phyloP scores from a whole-genome alignment of 2,888 invertebrate genomes.

The Tinea trinotella region DNA sequence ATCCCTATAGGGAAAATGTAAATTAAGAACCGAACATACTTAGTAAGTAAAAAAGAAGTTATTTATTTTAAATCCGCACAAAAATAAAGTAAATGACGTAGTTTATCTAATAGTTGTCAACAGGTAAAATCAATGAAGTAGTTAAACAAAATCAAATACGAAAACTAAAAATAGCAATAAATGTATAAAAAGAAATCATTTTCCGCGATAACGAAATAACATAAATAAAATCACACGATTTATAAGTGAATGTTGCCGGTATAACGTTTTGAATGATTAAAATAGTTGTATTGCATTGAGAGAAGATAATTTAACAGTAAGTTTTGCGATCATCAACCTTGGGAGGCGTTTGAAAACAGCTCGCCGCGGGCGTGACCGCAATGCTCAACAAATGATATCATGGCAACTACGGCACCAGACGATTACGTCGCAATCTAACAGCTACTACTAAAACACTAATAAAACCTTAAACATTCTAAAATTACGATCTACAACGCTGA shows the following conservation, averaged over 20 bases:
- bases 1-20: no score
- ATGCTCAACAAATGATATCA: constrained; percentile 58
- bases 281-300: constrained; percentile 12
- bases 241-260: constrained; percentile 6
- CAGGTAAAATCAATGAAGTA: not conserved
- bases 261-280: constrained; percentile 17
- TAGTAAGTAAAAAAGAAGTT: no score
- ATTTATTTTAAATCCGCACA: no score
- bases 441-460: constrained; percentile 8
- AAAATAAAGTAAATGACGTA: not conserved
- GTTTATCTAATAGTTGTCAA: not conserved
- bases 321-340: constrained; percentile 17
- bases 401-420: constrained; percentile 32
- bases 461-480: constrained; percentile 9
- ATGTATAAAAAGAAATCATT: not conserved
- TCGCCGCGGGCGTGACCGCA: constrained; percentile 42
- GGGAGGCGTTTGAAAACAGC: constrained; percentile 14
- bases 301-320: constrained; percentile 17
- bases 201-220: not conserved
- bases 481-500: constrained; percentile 12
- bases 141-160: not conserved
- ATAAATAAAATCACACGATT: constrained; percentile 3
- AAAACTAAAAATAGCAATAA: not conserved
- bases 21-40: no score
- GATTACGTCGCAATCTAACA: constrained; percentile 59